Evolutionary conservation across 2,888 invertebrate genomes (phyloP).

Genomic region (Pyralis farinalis): DNA sequence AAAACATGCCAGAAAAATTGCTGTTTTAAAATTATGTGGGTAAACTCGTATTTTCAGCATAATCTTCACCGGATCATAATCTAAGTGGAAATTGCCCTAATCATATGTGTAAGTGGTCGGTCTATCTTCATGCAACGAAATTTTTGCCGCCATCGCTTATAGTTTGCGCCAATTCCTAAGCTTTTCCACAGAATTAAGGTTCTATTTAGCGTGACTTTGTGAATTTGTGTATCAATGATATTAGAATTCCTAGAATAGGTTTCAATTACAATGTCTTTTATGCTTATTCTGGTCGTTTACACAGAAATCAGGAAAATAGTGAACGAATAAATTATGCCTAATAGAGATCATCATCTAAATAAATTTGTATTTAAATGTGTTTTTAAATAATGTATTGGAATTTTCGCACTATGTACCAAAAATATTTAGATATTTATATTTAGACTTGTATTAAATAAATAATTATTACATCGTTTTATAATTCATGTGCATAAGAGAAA

Average conservation of each 20-base stretch:
- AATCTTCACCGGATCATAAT: background rate
- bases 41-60: background rate
- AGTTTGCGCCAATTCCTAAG: background rate
- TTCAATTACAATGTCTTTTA: background rate
- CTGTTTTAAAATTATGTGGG: background rate
- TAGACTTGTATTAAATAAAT: too few species aligned
- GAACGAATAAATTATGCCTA: too few species aligned
- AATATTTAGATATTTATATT: too few species aligned
- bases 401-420: too few species aligned
- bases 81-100: background rate
- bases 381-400: too few species aligned
- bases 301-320: too few species aligned
- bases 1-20: too few species aligned
- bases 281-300: too few species aligned
- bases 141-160: background rate
- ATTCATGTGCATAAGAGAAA: too few species aligned
- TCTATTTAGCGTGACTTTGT: background rate
- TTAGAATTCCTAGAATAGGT: background rate
- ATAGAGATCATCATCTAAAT: too few species aligned
- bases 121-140: background rate
- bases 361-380: too few species aligned
- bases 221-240: background rate
- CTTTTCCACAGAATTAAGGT: background rate
- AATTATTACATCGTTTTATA: too few species aligned
- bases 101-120: background rate